Percentiles rank a stretch among this genome's conserved stretches.
Evolutionary conservation across 2,888 invertebrate genomes (phyloP).

Genomic region (Tetranychus piercei): DNA sequence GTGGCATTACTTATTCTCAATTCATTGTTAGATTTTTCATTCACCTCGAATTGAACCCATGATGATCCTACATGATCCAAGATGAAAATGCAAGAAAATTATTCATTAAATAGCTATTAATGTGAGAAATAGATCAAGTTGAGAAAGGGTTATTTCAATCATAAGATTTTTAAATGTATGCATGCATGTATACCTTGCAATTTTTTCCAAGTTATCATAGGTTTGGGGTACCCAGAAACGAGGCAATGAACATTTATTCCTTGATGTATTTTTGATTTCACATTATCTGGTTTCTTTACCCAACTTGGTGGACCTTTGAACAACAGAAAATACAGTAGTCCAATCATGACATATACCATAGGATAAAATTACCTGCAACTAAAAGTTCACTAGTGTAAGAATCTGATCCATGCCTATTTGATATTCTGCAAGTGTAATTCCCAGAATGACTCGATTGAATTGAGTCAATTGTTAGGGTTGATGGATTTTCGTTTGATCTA

Average conservation of each 20-base stretch:
- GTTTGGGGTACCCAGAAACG: background rate
- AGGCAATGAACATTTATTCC: background rate
- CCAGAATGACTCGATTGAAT: slow-evolving; percentile 26
- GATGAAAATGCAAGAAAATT: background rate
- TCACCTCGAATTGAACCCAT: background rate
- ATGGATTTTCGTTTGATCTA: slow-evolving; percentile 25
- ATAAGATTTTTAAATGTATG: background rate
- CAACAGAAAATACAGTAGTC: background rate
- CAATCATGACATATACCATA: too few species aligned
- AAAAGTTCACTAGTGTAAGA: background rate
- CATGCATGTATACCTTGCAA: background rate
- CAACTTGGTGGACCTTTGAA: background rate
- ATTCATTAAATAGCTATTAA: too few species aligned
- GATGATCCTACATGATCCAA: background rate
- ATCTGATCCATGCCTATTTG: slow-evolving; percentile 10
- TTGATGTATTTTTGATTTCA: background rate
- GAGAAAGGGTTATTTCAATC: background rate
- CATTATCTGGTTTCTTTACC: background rate
- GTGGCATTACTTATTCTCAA: background rate
- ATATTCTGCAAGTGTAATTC: slow-evolving; percentile 26
- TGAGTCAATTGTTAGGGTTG: slow-evolving; percentile 23
- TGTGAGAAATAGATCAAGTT: too few species aligned
- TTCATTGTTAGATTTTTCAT: background rate
- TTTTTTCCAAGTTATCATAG: background rate
- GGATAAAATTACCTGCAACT: background rate